phyloP scores from a whole-genome alignment of 2,797 vertebrate genomes.

The Thripadectes ignobilis region DNA sequence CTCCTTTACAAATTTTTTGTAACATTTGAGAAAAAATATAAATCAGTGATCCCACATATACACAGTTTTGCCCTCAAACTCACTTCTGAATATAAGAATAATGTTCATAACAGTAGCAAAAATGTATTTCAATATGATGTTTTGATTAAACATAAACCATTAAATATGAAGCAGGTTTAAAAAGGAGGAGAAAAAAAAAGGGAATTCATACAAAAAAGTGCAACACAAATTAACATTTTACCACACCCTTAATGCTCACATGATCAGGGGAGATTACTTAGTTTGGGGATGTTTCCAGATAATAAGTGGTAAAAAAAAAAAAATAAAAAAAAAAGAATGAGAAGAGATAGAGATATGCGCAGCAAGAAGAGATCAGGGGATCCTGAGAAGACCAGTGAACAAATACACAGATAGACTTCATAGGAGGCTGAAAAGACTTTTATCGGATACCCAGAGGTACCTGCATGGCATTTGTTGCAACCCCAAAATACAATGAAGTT shows the following conservation, averaged over 20 bases:
- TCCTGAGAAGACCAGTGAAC: neutral
- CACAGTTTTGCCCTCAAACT: neutral
- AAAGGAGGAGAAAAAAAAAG: neutral
- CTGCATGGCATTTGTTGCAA: neutral
- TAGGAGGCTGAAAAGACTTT: neutral
- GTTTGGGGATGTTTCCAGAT: neutral
- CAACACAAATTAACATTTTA: neutral
- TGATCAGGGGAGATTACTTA: neutral
- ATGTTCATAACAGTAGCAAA: neutral
- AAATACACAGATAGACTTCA: neutral
- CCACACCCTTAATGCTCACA: neutral
- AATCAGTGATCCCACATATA: neutral
- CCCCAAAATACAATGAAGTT: neutral
- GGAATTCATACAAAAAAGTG: neutral
- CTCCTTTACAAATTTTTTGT: neutral
- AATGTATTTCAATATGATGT: neutral
- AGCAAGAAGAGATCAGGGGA: neutral
- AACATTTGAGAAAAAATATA: neutral
- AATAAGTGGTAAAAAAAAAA: neutral
- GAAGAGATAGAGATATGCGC: accelerated
- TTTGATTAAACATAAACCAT: neutral
- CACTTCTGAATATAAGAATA: neutral
- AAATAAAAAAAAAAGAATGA: neutral
- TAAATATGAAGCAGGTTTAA: neutral
- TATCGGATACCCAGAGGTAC: neutral